Evolutionary conservation across 2,797 vertebrate genomes (phyloP).

Genomic region (Hippoglossus hippoglossus): DNA sequence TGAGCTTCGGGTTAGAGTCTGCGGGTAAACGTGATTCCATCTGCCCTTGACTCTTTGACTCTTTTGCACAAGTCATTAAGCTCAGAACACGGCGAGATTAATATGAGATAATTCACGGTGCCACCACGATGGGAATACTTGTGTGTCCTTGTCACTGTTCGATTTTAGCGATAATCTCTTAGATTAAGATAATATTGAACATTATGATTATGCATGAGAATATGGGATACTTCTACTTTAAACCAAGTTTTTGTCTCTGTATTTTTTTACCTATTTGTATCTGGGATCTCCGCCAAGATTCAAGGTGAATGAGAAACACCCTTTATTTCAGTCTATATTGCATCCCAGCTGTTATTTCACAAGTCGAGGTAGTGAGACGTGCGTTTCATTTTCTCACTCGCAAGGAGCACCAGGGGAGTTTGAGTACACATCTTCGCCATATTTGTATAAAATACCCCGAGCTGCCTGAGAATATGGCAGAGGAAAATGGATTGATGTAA

Average conservation of each 20-base stretch:
- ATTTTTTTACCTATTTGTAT: slow-evolving; percentile 61
- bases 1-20: slow-evolving; percentile 41
- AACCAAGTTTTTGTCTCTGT: slow-evolving; percentile 61
- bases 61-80: slow-evolving; percentile 75
- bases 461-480: slow-evolving; percentile 31
- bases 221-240: slow-evolving; percentile 67
- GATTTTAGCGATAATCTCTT: slow-evolving; percentile 78
- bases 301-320: slow-evolving; percentile 77
- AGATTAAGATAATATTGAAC: slow-evolving; percentile 80
- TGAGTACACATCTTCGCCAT: slow-evolving; percentile 57
- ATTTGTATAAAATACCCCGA: slow-evolving; percentile 62
- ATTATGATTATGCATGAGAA: slow-evolving; percentile 82
- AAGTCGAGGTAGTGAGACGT: slow-evolving; percentile 55
- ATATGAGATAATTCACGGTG: slow-evolving; percentile 75
- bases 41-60: slow-evolving; percentile 73
- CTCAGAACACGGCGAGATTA: slow-evolving; percentile 72
- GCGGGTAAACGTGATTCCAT: slow-evolving; percentile 49
- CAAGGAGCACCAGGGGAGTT: slow-evolving; percentile 52
- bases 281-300: slow-evolving; percentile 73
- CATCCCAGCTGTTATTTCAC: slow-evolving; percentile 76
- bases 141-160: slow-evolving; percentile 75
- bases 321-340: slow-evolving; percentile 71
- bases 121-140: slow-evolving; percentile 72
- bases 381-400: slow-evolving; percentile 55
- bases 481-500: slow-evolving; percentile 36